These are phyloP conservation scores for Pterocles orientalis DNA, from an alignment of 2,113 vertebrate genomes.

Conservation along the genomic window DNA sequence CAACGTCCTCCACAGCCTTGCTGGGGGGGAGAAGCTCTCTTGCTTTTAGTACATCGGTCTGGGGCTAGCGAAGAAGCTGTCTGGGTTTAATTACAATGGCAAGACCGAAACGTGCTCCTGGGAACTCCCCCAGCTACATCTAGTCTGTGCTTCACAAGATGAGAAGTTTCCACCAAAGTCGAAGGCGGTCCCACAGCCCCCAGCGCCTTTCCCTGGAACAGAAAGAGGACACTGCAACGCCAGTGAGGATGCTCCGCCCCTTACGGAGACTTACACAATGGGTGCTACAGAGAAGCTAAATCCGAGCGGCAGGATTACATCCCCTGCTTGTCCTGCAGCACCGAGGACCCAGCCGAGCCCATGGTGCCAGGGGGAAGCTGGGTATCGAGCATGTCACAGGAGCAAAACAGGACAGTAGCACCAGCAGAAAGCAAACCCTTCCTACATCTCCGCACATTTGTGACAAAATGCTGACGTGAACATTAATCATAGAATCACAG, in stretches of 20 bases:
- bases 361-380: rapidly evolving
- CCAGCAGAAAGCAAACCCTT: too few species aligned
- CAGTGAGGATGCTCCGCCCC: rapidly evolving
- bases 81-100: not conserved
- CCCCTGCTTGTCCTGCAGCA: rapidly evolving
- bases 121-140: not conserved
- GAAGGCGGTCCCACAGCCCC: rapidly evolving
- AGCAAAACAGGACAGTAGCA: too few species aligned
- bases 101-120: not conserved
- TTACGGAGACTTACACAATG: rapidly evolving
- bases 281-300: not conserved
- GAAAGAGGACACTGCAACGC: rapidly evolving
- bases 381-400: rapidly evolving
- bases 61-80: rapidly evolving
- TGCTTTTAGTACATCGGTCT: not conserved
- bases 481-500: too few species aligned
- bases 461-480: too few species aligned
- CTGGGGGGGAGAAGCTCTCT: rapidly evolving
- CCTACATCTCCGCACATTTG: too few species aligned
- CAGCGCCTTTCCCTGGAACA: not conserved
- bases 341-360: rapidly evolving
- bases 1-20: rapidly evolving
- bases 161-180: not conserved
- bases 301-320: not conserved
- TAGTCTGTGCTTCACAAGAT: not conserved